Conservation (phyloP, 2,113 vertebrate species). For the Condylura cristata region DNA sequence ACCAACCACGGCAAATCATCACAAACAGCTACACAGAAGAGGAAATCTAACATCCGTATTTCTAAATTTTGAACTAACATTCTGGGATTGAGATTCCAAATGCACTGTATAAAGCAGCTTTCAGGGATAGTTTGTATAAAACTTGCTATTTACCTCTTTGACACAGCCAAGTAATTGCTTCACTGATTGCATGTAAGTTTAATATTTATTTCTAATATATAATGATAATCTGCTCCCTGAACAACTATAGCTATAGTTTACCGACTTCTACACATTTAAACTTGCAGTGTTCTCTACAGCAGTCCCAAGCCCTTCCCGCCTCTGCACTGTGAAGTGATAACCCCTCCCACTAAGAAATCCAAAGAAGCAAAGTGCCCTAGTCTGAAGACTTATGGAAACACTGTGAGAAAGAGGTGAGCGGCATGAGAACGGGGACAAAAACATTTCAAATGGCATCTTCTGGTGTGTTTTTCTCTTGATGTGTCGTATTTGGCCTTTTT, state of each 20-base stretch:
- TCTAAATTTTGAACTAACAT: constrained; percentile 51
- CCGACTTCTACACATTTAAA: constrained; percentile 51
- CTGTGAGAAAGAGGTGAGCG: constrained; percentile 44
- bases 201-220: neutral
- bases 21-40: neutral
- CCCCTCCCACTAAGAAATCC: constrained; percentile 58
- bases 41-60: neutral
- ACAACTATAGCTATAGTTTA: constrained; percentile 25
- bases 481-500: constrained; percentile 35
- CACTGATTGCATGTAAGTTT: neutral
- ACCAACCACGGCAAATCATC: neutral
- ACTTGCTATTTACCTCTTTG: neutral
- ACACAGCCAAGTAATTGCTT: constrained; percentile 12
- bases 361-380: neutral
- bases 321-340: constrained; percentile 63
- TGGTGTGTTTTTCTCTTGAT: neutral
- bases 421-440: neutral
- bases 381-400: constrained; percentile 23
- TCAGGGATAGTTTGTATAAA: constrained; percentile 38
- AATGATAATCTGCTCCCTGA: neutral
- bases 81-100: constrained; percentile 55
- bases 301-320: constrained; percentile 51
- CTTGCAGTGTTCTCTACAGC: constrained; percentile 45
- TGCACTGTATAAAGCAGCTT: constrained; percentile 25
- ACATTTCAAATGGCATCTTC: neutral